Evolutionary conservation across 2,888 invertebrate genomes (phyloP).

Genomic region (Miltochrista miniata): DNA sequence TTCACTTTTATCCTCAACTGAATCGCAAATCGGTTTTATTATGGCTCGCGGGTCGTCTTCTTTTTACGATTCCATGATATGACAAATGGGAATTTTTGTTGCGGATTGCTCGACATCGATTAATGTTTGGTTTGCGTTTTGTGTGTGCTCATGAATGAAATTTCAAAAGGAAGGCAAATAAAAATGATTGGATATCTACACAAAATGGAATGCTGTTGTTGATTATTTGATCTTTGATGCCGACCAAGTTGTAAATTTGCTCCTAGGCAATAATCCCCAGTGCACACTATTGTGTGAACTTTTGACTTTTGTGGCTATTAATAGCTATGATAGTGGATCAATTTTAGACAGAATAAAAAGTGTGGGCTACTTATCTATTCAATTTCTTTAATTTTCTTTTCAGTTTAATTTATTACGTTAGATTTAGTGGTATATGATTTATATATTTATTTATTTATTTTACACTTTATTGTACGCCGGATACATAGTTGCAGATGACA

Average conservation of each 20-base stretch:
- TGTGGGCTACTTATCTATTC: too few species aligned
- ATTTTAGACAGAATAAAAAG: not conserved
- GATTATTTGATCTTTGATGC: conserved; percentile 1
- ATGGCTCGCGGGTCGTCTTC: conserved; percentile 62
- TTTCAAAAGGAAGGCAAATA: conserved; percentile 61
- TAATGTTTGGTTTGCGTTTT: conserved; percentile 67
- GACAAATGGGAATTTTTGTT: conserved; percentile 70
- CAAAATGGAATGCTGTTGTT: conserved; percentile 23
- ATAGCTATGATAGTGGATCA: too few species aligned
- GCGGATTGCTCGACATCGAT: conserved; percentile 57
- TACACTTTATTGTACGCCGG: too few species aligned
- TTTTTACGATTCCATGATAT: conserved; percentile 60
- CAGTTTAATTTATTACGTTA: too few species aligned
- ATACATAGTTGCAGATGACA: too few species aligned
- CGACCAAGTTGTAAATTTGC: too few species aligned
- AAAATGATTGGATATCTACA: conserved; percentile 33
- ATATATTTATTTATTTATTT: too few species aligned
- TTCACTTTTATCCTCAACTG: conserved; percentile 68
- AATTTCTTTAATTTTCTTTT: too few species aligned
- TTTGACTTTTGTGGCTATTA: too few species aligned
- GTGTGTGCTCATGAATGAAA: conserved; percentile 44
- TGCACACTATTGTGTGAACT: too few species aligned
- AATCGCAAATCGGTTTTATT: conserved; percentile 73
- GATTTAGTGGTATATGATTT: too few species aligned
- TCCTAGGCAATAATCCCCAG: too few species aligned